phyloP scores from a whole-genome alignment of 2,113 vertebrate species.

The Anolis sagrei region DNA sequence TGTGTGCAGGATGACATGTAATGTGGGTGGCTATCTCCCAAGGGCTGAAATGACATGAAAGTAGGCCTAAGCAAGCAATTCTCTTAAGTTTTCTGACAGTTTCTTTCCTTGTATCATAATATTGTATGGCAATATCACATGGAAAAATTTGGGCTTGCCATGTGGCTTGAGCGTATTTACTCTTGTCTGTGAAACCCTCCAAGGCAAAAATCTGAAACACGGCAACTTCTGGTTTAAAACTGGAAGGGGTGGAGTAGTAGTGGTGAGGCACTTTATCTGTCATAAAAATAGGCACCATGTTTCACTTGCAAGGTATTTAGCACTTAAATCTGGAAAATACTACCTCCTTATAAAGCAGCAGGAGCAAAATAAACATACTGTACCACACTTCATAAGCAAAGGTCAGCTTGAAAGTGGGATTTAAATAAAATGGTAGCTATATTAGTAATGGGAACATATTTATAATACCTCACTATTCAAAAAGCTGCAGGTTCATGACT shows the following conservation, averaged over 20 bases:
- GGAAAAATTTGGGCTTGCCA: background rate
- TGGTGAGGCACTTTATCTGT: background rate
- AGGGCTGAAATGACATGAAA: background rate
- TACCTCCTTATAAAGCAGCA: conserved; percentile 37
- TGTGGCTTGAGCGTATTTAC: background rate
- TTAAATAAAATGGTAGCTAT: conserved; percentile 50
- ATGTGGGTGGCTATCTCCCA: background rate
- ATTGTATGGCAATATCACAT: background rate
- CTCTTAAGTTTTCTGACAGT: background rate
- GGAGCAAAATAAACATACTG: conserved; percentile 58
- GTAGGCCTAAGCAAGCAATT: background rate
- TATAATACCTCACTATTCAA: conserved; percentile 53
- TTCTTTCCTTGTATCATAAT: background rate
- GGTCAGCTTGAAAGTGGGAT: conserved; percentile 55
- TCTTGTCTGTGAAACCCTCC: background rate
- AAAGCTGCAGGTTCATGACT: conserved; percentile 21
- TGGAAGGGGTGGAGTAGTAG: conserved; percentile 11
- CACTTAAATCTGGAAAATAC: conserved; percentile 37
- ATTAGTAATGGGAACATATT: conserved; percentile 56
- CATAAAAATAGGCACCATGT: conserved; percentile 3
- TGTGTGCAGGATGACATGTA: background rate
- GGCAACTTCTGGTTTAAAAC: conserved; percentile 22
- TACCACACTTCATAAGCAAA: conserved; percentile 56
- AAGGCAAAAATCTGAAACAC: background rate
- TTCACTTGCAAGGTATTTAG: conserved; percentile 65